Base-by-base conservation (phyloP, 1,140 invertebrate genomes). In the Drosophila hydei region DNA sequence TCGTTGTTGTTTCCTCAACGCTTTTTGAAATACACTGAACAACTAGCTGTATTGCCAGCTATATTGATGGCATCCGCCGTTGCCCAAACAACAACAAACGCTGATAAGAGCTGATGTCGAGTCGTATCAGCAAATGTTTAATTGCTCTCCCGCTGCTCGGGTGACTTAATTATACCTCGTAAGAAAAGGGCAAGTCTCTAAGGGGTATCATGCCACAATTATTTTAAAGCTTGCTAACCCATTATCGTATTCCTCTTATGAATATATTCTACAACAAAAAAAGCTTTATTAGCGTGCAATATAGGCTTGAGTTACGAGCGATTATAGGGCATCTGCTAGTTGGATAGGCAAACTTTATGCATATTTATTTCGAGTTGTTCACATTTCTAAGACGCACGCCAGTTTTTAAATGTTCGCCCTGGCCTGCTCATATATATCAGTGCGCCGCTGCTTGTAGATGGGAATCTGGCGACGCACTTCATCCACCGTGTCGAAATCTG, bases 391-490 rank as follows among this genome's bases (percentile, higher is more conserved):
- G 30, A 14, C 54, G 36, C 18, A 18, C 12, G 27, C 14, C 23
- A 30, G 45, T 25, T 42, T 42, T 47, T 14, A 51, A 58, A 19
- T 14, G 30, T 62, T 58, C 27, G 27, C 47, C 25, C 47, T 50
- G 25, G 56, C 80, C 54, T 50, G 62, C 12, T 64, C 94, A 89
- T 98, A 98, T 4, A 98, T 74, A 91, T 98, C 97, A 1, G 93
- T 94, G 72, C 97, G 94, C 74, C 95, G 93, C 92, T 98, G 97
- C 30, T 91, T 91, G 56, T 92, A 93, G 23, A 96, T 94, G 9
- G 97, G 97, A 83, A 98, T 97, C 92, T 97, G 96, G 30, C 93
- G 92, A 69, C 97, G 93, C 1, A 97, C 95, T 87, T 96, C 94
- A 40, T 96, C 94, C 25, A 97, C 93, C 65, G 94, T 91, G 19